Conservation (phyloP, 1,140 invertebrate species). For the Camponotus floridanus region DNA sequence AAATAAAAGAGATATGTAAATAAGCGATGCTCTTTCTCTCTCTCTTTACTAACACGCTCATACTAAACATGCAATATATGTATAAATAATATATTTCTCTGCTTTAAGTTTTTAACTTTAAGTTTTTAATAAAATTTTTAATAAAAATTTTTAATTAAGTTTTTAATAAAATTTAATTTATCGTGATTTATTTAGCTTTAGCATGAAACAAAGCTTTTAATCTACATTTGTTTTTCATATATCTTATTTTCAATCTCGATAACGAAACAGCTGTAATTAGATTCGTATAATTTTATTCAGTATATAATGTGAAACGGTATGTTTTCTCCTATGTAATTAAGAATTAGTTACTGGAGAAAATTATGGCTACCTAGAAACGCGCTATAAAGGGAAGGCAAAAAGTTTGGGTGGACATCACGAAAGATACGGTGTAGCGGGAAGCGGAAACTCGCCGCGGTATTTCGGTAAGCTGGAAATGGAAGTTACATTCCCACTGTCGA, state of each 20-base stretch:
- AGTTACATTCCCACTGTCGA: constrained; percentile 50
- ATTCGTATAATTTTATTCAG: neutral
- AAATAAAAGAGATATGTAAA: neutral
- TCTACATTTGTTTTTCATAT: constrained; percentile 1
- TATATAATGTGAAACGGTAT: neutral
- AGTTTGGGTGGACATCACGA: constrained; percentile 29
- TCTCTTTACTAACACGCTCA: too few relatives aligned
- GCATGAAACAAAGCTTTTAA: neutral
- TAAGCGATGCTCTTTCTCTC: neutral
- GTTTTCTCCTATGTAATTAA: constrained; percentile 10
- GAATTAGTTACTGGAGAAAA: neutral
- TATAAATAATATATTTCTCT: neutral
- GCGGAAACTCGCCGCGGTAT: constrained; percentile 26
- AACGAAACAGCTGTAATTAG: neutral
- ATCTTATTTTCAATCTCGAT: neutral
- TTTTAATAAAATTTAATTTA: constrained; percentile 16
- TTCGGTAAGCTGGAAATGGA: constrained; percentile 41
- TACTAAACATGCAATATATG: neutral
- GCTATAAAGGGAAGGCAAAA: constrained; percentile 29
- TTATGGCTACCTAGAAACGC: constrained; percentile 32
- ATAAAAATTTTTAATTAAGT: too few relatives aligned
- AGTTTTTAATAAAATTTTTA: constrained; percentile 14
- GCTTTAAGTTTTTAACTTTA: too few relatives aligned
- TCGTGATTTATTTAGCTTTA: neutral
- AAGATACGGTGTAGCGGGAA: constrained; percentile 37